A percentile compares a stretch with the other conserved stretches of the same genome.
phyloP scores from a whole-genome alignment of 2,797 vertebrate genomes.

The Pseudochirops corinnae region DNA sequence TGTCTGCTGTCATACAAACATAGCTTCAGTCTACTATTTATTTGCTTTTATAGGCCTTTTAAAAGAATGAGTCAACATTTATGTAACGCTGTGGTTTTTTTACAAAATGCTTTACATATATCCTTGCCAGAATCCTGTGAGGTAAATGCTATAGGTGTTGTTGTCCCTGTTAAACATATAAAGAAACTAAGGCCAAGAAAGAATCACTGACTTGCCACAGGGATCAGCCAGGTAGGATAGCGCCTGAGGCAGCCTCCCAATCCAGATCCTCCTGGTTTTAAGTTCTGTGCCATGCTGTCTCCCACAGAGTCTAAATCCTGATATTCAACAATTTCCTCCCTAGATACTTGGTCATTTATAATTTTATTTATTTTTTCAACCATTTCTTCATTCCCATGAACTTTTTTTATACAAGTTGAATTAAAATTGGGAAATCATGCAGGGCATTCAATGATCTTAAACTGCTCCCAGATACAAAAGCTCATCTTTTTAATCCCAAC shows the following conservation, averaged over 20 bases:
- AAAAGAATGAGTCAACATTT: neutral
- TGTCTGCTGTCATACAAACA: neutral
- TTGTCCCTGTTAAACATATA: neutral
- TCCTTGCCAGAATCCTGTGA: neutral
- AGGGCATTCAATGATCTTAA: neutral
- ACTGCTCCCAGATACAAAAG: neutral
- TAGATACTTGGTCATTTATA: neutral
- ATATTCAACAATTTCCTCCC: neutral
- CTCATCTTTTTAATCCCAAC: neutral
- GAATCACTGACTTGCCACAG: neutral
- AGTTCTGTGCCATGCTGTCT: neutral
- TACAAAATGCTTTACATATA: neutral
- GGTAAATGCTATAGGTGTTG: neutral
- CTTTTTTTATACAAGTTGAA: neutral
- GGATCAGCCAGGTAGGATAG: neutral
- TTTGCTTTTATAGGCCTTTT: neutral
- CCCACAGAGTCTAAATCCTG: neutral
- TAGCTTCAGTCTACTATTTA: neutral
- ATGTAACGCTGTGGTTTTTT: neutral
- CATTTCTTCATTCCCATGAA: slow-evolving; percentile 19
- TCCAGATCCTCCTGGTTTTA: neutral
- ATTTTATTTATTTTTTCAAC: neutral
- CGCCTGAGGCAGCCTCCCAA: neutral
- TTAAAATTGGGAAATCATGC: neutral
- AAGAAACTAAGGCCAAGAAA: neutral